phyloP scores from a whole-genome alignment of 1,140 invertebrate species.

The Tetramorium simillimum region DNA sequence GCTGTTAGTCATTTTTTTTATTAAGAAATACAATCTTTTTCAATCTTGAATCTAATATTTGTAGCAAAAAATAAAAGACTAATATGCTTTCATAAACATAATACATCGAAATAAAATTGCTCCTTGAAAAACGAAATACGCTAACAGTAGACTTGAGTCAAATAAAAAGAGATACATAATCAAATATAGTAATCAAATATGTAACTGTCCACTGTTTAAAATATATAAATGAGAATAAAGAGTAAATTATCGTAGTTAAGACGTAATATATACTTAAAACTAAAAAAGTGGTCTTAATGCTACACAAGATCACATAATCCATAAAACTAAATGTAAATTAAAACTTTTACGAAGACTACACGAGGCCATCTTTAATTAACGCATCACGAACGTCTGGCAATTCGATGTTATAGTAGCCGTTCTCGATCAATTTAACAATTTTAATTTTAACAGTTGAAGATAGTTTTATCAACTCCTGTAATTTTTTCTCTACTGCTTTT shows the following conservation, averaged over 20 bases:
- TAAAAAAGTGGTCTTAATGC: not conserved
- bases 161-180: not conserved
- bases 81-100: not conserved
- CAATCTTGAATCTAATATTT: not conserved
- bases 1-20: not conserved
- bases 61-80: not conserved
- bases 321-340: slow-evolving; percentile 15
- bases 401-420: slow-evolving; percentile 68
- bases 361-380: slow-evolving; percentile 69
- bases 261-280: not conserved
- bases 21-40: not conserved
- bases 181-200: not conserved
- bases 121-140: not conserved
- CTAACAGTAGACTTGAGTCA: slow-evolving; percentile 3
- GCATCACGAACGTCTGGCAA: slow-evolving; percentile 64
- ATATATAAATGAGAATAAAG: not conserved
- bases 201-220: not conserved
- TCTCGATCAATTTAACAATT: slow-evolving; percentile 62
- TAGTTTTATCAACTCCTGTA: slow-evolving; percentile 58
- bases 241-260: not conserved
- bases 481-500: slow-evolving; percentile 47
- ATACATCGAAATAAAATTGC: not conserved
- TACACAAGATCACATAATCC: not conserved
- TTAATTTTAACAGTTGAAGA: slow-evolving; percentile 60
- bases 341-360: slow-evolving; percentile 21